Evolutionary conservation across 53 echinoderm and acorn worm genomes (phyloP).

Genomic region (Holothuria scabra): DNA sequence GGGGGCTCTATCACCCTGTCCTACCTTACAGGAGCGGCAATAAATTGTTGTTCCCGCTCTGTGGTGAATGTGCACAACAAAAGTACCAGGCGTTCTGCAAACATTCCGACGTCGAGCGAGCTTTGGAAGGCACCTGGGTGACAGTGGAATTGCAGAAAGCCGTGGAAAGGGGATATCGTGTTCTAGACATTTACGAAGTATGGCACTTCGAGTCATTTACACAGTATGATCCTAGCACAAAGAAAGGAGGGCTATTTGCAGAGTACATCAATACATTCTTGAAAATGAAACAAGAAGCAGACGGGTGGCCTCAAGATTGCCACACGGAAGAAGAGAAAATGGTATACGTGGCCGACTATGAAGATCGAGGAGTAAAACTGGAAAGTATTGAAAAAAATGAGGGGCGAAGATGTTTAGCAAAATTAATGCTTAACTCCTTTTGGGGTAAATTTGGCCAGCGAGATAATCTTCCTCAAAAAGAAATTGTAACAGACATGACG

Average conservation of each 20-base stretch:
- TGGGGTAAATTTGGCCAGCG: conserved; percentile 58
- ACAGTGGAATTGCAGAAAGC: conserved; percentile 71
- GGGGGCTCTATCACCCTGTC: conserved; percentile 57
- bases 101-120: conserved; percentile 52
- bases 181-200: conserved; percentile 52
- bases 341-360: conserved; percentile 45
- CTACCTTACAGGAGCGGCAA: conserved; percentile 18
- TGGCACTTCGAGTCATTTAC: conserved; percentile 61
- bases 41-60: conserved; percentile 51
- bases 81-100: conserved; percentile 17
- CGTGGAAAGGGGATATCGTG: conserved; percentile 55
- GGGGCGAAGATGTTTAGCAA: conserved; percentile 54
- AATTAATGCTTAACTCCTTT: conserved; percentile 62
- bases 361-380: conserved; percentile 49
- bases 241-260: conserved; percentile 63
- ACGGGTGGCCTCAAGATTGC: conserved; percentile 66
- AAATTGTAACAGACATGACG: neutral
- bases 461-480: conserved; percentile 13
- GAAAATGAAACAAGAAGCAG: conserved; percentile 73
- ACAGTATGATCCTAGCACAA: conserved; percentile 45
- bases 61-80: neutral
- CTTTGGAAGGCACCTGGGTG: conserved; percentile 61
- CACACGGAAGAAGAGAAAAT: conserved; percentile 22
- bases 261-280: conserved; percentile 69
- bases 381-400: conserved; percentile 57